phyloP scores from a whole-genome alignment of 2,888 invertebrate genomes.

The Apodemia zela region DNA sequence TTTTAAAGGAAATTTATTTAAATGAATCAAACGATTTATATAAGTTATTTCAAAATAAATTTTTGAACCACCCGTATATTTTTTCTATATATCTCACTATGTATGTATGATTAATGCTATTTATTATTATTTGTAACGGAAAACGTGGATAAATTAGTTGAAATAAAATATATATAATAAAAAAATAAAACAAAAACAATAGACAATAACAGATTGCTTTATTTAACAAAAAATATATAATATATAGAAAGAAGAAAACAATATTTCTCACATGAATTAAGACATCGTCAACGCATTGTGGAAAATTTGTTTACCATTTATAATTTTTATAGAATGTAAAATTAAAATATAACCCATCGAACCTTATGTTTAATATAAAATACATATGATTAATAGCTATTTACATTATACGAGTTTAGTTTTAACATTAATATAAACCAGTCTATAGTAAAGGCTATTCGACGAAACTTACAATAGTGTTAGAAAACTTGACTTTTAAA shows the following conservation, averaged over 20 bases:
- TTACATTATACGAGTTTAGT: slow-evolving; percentile 78
- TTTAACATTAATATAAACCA: slow-evolving; percentile 76
- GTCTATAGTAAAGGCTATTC: slow-evolving; percentile 80
- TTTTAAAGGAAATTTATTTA: slow-evolving; percentile 14
- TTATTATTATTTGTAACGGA: slow-evolving; percentile 34
- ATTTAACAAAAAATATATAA: slow-evolving; percentile 81
- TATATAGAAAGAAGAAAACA: slow-evolving; percentile 74
- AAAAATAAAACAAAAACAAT: slow-evolving; percentile 69
- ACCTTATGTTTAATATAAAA: slow-evolving; percentile 78
- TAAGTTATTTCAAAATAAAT: slow-evolving; percentile 43
- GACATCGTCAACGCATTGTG: slow-evolving; percentile 51
- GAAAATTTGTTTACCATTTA: slow-evolving; percentile 61
- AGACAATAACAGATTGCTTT: slow-evolving; percentile 80
- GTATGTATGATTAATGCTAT: slow-evolving; percentile 53
- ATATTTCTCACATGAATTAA: slow-evolving; percentile 66
- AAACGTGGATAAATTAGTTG: slow-evolving; percentile 35
- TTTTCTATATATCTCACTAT: slow-evolving; percentile 68
- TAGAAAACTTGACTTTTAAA: slow-evolving; percentile 64
- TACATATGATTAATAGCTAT: slow-evolving; percentile 79
- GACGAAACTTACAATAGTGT: slow-evolving; percentile 75
- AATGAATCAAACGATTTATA: slow-evolving; percentile 31
- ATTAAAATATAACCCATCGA: slow-evolving; percentile 78
- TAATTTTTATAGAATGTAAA: slow-evolving; percentile 70
- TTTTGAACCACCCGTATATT: slow-evolving; percentile 71
- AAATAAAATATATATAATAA: slow-evolving; percentile 42